Evolutionary conservation across 2,888 invertebrate species (phyloP), one percentile per base, ranked within the genome.

Genomic region (Endotricha flammealis): DNA sequence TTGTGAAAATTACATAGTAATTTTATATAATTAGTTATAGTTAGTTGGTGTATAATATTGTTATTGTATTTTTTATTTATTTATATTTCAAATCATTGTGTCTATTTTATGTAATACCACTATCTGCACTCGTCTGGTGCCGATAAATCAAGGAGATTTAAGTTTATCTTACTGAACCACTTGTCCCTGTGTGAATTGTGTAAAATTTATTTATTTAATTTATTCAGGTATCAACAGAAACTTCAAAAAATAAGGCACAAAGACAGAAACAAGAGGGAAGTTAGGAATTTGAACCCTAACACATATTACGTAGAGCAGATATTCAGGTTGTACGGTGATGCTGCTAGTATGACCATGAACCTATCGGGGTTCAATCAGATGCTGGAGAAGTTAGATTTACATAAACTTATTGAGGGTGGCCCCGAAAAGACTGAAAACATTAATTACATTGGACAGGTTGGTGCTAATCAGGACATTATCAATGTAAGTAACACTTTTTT

Each of bases 281-380:
- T 65, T 0, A 59, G 57, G 30, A 61, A 58, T 55, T 78, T 79
- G 4, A 79, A 87, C 29, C 88, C 90, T 0, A 85, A 87, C 24
- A 86, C 88, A 32, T 93, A 91, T 59, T 35, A 35, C n/a, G 77
- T 93, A 32, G 88, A 88, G 41, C 89, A 91, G 64, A 88, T 94
- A 36, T 93, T 94, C 65, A 76, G 83, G 25, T 77, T 88, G 56
- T 93, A 90, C 57, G 92, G 93, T 0, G 89, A 92, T 57, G 89
- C 88, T 0, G 82, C 87, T 4, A 88, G 82, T 23, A 88, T 91
- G 75, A 90, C 90, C 6, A 89, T 93, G 78, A 86, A 88, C 56
- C 49, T 88, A 46, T 88, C 88, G 3, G 92, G 91, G n/a, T 93
- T 95, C 53, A 90, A 91, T 46, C 88, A 75, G 34, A 88, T 94